A percentile compares a stretch with the other conserved stretches of the same genome.
phyloP scores from a whole-genome alignment of 2,888 invertebrate species.

The Choristoneura rosaceana region DNA sequence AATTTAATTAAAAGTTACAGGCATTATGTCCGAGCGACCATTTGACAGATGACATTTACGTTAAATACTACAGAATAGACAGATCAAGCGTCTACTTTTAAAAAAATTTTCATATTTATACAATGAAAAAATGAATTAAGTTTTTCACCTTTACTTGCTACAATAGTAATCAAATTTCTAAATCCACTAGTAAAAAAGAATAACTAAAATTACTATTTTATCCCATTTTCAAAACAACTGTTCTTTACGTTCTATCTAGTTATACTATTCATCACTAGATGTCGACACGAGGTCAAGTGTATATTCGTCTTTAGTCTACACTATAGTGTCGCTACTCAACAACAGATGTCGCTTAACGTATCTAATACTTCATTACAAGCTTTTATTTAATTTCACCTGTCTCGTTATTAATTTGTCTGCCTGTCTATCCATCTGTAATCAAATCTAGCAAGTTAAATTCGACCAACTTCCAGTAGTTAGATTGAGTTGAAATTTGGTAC shows the following conservation, averaged over 20 bases:
- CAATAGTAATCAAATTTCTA: not conserved
- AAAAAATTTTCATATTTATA: too few species aligned
- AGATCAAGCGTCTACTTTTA: not conserved
- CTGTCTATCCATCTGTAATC: too few species aligned
- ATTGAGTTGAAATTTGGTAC: too few species aligned
- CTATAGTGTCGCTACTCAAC: not conserved
- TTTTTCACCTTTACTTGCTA: too few species aligned
- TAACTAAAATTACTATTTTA: too few species aligned
- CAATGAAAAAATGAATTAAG: too few species aligned
- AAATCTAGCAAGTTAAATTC: too few species aligned
- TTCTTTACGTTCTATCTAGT: not conserved
- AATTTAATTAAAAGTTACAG: conserved; percentile 36
- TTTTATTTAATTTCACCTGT: too few species aligned
- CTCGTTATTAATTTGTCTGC: too few species aligned
- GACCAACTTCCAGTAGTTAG: too few species aligned
- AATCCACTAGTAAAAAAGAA: too few species aligned
- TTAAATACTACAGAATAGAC: conserved; percentile 4
- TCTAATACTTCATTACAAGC: too few species aligned
- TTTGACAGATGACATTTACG: conserved; percentile 34
- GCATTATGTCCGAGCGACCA: conserved; percentile 25
- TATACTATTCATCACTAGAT: conserved; percentile 29
- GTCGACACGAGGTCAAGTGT: not conserved
- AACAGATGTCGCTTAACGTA: conserved; percentile 12
- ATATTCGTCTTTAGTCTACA: not conserved
- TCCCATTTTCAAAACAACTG: not conserved